Evolutionary conservation across 2,888 invertebrate genomes (phyloP), one percentile per base, ranked within the genome.

Genomic region (Clistopyga incitator): DNA sequence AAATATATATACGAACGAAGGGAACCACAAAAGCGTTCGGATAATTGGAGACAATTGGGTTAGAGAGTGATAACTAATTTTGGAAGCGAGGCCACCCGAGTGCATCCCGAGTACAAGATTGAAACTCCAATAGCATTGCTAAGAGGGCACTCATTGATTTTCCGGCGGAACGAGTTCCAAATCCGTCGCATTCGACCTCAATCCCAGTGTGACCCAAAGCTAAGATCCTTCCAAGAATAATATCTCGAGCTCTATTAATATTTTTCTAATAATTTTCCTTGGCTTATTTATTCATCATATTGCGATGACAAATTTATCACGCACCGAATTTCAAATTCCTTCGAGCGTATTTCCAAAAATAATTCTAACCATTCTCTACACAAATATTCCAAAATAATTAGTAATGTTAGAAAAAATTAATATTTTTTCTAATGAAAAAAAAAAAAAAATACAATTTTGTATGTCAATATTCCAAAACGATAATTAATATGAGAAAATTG

Each of bases 201-300:
- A 77, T 81, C 74, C 15, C 23, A 15, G 70, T 56, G 18, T 38
- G 71, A 52, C 71, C 50, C 59, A 65, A 71, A 38, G 71, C 71
- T 38, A 23, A 50, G 68, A 34, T 52, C 29, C 18, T 42, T 64
- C 47, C 61, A 54, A 76, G 67, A 76, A 81, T 65, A 76, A 76
- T 81, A 20, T 71, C 68, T 52, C 6, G 52, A 68, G 68, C 61
- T 61, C 80, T 80, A 75, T 80, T 80, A 75, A 80, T 81, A 81
- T 72, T 59, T 61, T 42, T 6, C 52, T 50, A 59, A 77, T 81
- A 81, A 72, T 81, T 81, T 81, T 81, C 71, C 71, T 81, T 81
- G 81, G 76, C 54, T 68, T 38, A 20, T 38, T 38, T 38, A 54
- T 54, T 54, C 54, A 52, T 61, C 38, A 20, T 29, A 29, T 34